Conservation (phyloP, 2,797 vertebrate genomes). For the Pseudomugil gertrudae region DNA sequence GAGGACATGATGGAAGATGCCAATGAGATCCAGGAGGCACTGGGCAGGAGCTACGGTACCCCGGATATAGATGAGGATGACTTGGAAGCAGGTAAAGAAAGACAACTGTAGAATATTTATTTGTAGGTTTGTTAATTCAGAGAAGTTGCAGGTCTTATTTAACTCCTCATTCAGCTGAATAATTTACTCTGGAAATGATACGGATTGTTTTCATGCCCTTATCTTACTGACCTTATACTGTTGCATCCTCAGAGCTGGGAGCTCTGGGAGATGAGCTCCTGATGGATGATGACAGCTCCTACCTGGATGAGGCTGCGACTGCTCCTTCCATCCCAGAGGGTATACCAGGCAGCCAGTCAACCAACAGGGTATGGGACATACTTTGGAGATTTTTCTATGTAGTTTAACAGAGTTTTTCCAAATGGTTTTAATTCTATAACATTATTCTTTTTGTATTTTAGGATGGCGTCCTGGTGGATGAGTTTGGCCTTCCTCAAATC, state of each 20-base stretch:
- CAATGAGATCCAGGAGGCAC: conserved; percentile 91
- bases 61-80: conserved; percentile 97
- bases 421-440: fast-evolving
- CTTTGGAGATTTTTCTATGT: fast-evolving
- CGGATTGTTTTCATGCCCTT: background rate
- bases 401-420: background rate
- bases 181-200: background rate
- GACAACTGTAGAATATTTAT: background rate
- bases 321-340: conserved; percentile 94
- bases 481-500: conserved; percentile 97
- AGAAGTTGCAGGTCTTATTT: background rate
- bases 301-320: conserved; percentile 93
- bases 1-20: conserved; percentile 99
- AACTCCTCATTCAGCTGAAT: background rate
- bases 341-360: conserved; percentile 86
- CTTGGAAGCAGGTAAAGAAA: conserved; percentile 90
- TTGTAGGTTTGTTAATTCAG: background rate
- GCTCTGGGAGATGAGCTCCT: conserved; percentile 95
- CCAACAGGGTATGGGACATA: conserved; percentile 85
- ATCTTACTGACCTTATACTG: background rate
- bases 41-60: conserved; percentile 93
- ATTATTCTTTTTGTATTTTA: conserved; percentile 62
- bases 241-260: conserved; percentile 86
- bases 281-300: conserved; percentile 94
- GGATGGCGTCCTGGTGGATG: conserved; percentile 97